Base-by-base conservation (phyloP, 35 echinoderm and acorn worm species). In the Ophioderma brevispina region DNA sequence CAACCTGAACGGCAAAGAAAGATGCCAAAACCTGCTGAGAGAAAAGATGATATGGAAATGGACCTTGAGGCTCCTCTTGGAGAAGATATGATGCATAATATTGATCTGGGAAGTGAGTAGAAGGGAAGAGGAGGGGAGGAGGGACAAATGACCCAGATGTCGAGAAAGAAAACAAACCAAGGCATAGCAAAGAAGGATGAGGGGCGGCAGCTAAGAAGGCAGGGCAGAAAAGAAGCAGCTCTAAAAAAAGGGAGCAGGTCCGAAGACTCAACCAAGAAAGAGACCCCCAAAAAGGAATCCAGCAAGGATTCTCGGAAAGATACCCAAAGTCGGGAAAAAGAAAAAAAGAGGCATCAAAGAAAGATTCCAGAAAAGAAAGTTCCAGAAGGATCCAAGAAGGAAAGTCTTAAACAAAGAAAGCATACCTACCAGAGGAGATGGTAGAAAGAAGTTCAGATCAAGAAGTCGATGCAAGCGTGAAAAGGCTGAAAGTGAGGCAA, bases 301-400 rank as follows among this genome's bases (percentile, higher is more conserved):
- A 89, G 81, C 40, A 77, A 77, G 38, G 87, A 89, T 30, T 70
- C 59, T 23, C 80, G 36, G 78, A 89, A 77, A 39, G 64, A 87
- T 37, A 33, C 64, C 33, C 42, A 76, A 89, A 89, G 42, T 64
- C 38, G 31, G 79, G 78, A 78, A 43, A 89, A 39, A 46, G 64
- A 82, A 88, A 88, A 84, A 84, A 93, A 40, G 59, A 50, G 30
- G 87, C 87, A 81, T 55, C 78, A 17, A 70, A 92, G 50, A 76
- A 40, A 19, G 87, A 92, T 81, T 59, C 59, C 32, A 76, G 81
- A 32, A 88, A 81, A 77, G 85, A 86, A 35, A 64, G 78, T 77
- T 80, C 90, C 28, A n/a, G n/a, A 40, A 19, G 87, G 88, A 87
- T 59, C 59, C 32, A 76, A 87, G 38, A 88, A 81, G 46, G 85